phyloP scores from a whole-genome alignment of 37 sponge, comb jelly and placozoan genomes.

The Aphrocallistes beatrix region DNA sequence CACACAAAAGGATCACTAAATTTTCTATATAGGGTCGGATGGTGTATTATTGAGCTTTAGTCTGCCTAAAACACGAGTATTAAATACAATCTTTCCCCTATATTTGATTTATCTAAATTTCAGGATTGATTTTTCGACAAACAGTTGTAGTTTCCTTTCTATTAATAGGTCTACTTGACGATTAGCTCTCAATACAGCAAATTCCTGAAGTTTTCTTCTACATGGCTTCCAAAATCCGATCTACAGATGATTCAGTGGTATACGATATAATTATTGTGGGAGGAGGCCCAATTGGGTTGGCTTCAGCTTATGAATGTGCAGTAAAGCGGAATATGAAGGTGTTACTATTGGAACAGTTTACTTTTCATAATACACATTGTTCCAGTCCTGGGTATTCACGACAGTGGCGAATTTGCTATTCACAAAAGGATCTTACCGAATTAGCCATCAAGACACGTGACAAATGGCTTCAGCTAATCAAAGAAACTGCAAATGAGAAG shows the following conservation, averaged over 20 bases:
- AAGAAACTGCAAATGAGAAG: background rate
- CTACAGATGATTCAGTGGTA: background rate
- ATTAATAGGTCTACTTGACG: too few species aligned
- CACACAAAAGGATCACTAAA: too few species aligned
- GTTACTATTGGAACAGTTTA: constrained; percentile 22
- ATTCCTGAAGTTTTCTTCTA: too few species aligned
- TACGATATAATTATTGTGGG: constrained; percentile 27
- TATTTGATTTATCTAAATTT: too few species aligned
- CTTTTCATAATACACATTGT: background rate
- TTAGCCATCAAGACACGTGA: constrained; percentile 18
- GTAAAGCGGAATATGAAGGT: constrained; percentile 18
- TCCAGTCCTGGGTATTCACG: constrained; percentile 23
- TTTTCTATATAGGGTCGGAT: too few species aligned
- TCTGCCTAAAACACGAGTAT: too few species aligned
- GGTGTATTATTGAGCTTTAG: too few species aligned
- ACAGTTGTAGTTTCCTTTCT: too few species aligned
- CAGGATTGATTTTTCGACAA: too few species aligned
- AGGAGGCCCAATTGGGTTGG: constrained; percentile 25
- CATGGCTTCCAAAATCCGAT: background rate
- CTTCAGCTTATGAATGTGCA: constrained; percentile 25
- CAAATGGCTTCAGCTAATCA: constrained; percentile 21
- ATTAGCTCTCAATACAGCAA: too few species aligned
- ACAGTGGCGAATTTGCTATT: constrained; percentile 28
- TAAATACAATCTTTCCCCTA: too few species aligned
- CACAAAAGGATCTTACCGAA: background rate